A percentile compares a stretch with the other conserved stretches of the same genome.
Evolutionary conservation across 2,113 vertebrate species (phyloP).

Genomic region (Pristiophorus japonicus): DNA sequence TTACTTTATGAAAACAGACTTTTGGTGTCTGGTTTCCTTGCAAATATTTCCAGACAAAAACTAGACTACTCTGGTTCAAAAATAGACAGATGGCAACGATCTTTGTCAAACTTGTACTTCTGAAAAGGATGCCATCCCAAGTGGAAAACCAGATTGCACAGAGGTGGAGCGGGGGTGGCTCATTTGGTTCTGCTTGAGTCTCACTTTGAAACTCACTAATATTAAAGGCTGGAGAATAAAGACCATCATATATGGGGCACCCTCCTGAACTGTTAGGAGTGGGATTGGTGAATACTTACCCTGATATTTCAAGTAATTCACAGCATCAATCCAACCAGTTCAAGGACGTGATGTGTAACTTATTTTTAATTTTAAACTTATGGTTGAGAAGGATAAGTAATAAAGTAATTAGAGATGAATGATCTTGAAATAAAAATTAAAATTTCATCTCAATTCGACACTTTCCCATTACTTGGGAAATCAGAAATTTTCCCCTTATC

Average conservation of each 20-base stretch:
- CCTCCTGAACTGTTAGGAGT: neutral
- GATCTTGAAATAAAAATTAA: neutral
- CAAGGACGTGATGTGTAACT: neutral
- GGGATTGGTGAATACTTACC: neutral
- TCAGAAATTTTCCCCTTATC: neutral
- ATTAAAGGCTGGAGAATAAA: neutral
- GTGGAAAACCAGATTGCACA: neutral
- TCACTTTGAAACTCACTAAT: neutral
- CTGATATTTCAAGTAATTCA: neutral
- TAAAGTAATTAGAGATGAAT: neutral
- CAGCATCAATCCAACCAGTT: neutral
- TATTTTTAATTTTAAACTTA: neutral
- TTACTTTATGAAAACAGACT: neutral
- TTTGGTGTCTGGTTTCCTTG: neutral
- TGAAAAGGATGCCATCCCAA: neutral
- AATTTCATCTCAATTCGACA: neutral
- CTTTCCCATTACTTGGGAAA: neutral
- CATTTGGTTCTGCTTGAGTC: neutral
- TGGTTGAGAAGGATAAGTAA: neutral
- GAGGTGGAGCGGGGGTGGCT: neutral
- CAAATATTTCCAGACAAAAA: neutral
- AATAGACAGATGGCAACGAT: conserved; percentile 23
- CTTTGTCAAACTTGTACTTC: neutral
- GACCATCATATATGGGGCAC: neutral
- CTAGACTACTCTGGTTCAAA: neutral